phyloP scores from a whole-genome alignment of 2,888 invertebrate genomes.

The Ochropacha duplaris region DNA sequence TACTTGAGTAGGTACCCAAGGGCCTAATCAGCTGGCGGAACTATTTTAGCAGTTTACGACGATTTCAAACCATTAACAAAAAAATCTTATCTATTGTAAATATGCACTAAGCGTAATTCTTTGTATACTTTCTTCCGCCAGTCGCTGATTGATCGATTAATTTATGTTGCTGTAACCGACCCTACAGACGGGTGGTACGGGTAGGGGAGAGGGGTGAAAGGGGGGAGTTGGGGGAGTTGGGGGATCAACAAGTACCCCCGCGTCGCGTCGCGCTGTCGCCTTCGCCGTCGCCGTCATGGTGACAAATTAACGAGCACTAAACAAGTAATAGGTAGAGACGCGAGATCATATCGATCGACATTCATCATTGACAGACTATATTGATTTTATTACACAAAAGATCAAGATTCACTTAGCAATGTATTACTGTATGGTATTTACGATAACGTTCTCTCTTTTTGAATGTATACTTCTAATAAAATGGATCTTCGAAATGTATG shows the following conservation, averaged over 20 bases:
- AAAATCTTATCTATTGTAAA: too few relatives aligned
- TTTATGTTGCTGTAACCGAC: neutral
- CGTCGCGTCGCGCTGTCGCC: slow-evolving; percentile 15
- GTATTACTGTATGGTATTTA: neutral
- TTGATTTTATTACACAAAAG: neutral
- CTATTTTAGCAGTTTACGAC: too few relatives aligned
- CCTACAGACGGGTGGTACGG: neutral
- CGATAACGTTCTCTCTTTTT: too few relatives aligned
- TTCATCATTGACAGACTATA: neutral
- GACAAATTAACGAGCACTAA: slow-evolving; percentile 6
- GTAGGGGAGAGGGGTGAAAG: slow-evolving; percentile 5
- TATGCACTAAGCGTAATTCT: too few relatives aligned
- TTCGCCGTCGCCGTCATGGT: slow-evolving; percentile 14
- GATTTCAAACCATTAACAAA: too few relatives aligned
- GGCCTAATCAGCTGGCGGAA: too few relatives aligned
- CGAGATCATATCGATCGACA: neutral
- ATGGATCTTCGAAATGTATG: too few relatives aligned
- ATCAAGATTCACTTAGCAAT: neutral
- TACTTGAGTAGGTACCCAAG: too few relatives aligned
- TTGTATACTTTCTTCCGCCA: neutral
- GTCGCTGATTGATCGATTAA: neutral
- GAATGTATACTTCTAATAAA: too few relatives aligned
- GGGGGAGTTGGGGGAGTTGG: too few relatives aligned
- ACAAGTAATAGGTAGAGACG: neutral
- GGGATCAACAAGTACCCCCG: slow-evolving; percentile 34